A percentile compares a stretch with the other conserved stretches of the same genome.
Conservation (phyloP, 2,888 invertebrate species). For the Eumerus sabulonum region DNA sequence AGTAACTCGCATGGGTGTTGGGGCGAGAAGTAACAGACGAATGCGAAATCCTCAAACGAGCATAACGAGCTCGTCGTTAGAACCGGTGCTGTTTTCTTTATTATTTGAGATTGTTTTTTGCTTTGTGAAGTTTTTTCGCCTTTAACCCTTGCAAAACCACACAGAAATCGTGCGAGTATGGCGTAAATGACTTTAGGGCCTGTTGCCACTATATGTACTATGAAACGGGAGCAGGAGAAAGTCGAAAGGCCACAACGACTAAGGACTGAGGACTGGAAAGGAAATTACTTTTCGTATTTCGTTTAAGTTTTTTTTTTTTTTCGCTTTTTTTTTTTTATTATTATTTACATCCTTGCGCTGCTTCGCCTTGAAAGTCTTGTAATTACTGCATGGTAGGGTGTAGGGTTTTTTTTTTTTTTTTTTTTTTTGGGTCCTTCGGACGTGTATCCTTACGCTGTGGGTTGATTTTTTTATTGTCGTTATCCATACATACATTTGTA, state of each 20-base stretch:
- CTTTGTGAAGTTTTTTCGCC: slow-evolving; percentile 21
- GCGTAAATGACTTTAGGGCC: slow-evolving; percentile 64
- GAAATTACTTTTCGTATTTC: slow-evolving; percentile 67
- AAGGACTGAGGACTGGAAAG: slow-evolving; percentile 42
- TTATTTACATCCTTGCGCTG: slow-evolving; percentile 55
- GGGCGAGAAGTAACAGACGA: too few relatives aligned
- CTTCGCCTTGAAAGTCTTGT: slow-evolving; percentile 56
- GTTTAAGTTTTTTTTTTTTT: slow-evolving; percentile 37
- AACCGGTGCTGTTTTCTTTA: too few relatives aligned
- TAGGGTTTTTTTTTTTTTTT: slow-evolving; percentile 10
- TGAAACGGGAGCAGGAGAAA: too few relatives aligned
- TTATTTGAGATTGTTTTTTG: slow-evolving; percentile 13
- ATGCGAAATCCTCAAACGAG: too few relatives aligned
- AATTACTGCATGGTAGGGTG: slow-evolving; percentile 24
- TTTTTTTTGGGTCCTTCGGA: slow-evolving; percentile 5
- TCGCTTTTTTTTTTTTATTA: not conserved
- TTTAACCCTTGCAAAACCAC: slow-evolving; percentile 49
- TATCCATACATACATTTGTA: too few relatives aligned
- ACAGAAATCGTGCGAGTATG: slow-evolving; percentile 57
- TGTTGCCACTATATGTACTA: slow-evolving; percentile 32
- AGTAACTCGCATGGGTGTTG: not conserved
- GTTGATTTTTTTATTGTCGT: too few relatives aligned
- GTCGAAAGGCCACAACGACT: too few relatives aligned
- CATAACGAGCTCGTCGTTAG: too few relatives aligned
- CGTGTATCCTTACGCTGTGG: too few relatives aligned